Evolutionary conservation across 2,797 vertebrate genomes (phyloP).

Genomic region (Peromyscus eremicus): DNA sequence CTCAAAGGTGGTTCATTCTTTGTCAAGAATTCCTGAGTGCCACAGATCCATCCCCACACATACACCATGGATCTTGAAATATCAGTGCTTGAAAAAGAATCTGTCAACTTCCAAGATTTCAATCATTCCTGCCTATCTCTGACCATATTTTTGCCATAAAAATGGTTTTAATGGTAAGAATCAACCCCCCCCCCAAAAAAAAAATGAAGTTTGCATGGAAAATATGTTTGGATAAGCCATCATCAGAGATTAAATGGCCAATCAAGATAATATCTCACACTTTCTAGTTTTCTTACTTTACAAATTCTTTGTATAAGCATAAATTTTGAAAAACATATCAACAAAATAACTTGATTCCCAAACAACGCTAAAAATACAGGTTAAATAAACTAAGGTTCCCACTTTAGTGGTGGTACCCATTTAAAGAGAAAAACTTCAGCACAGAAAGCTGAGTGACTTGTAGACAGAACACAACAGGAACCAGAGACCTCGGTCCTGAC

Average conservation of each 20-base stretch:
- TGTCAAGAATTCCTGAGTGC: background rate
- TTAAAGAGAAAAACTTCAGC: background rate
- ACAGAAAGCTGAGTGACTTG: background rate
- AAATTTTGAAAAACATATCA: constrained; percentile 1
- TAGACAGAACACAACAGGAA: background rate
- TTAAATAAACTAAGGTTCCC: background rate
- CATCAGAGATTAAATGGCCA: background rate
- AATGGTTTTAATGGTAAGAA: background rate
- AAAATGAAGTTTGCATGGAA: background rate
- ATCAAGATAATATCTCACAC: background rate
- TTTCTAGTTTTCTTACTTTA: background rate
- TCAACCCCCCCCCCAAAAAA: background rate
- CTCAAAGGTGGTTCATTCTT: background rate
- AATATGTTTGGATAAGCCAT: background rate
- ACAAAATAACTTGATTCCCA: background rate
- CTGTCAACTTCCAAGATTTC: background rate
- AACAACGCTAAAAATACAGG: background rate
- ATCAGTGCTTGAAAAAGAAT: background rate
- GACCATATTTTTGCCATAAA: background rate
- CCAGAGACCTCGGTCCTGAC: background rate
- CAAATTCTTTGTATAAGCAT: background rate
- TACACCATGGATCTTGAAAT: background rate
- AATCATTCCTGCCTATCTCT: background rate
- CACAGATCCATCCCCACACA: background rate
- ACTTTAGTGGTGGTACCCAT: background rate